Evolutionary conservation across 1,140 invertebrate species (phyloP), one percentile per base, ranked within the genome.

Genomic region (Drosophila chauvacae): DNA sequence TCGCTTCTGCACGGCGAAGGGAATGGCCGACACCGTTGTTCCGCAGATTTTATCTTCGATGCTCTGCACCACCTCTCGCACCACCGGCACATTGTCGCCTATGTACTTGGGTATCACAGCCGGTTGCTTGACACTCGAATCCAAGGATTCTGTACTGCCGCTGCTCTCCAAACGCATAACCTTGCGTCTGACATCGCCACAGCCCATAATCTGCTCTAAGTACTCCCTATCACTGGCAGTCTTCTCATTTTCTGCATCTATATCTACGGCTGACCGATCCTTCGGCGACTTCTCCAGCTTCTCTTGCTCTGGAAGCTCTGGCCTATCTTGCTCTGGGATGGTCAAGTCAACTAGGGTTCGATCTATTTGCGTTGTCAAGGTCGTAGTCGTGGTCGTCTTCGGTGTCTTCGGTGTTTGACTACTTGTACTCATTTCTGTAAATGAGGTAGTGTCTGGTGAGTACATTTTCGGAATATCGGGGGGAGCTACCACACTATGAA

Each of bases 361-460:
- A 61, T 90, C 80, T 80, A 88, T 44, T 53, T 64, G 55, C 26
- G 77, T 62, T 55, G 70, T 90, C 39, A 83, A 44, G 41, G 80
- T 82, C 33, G 80, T 20, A 20, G 20, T 81, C 48, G 71, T 68
- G 45, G 69, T 79, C 55, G 77, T 78, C 30, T 30, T 30, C 63
- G 23, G 23, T 23, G 77, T 82, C 73, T 80, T 90, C 62, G 85
- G 70, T 59, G 73, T 77, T 83, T 77, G 91, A 92, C 91, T 92
- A 92, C 91, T 92, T 83, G 83, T 73, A 86, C 91, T 91, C 91
- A 92, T 92, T 92, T 92, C 91, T 91, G 87, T 76, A 92, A 92
- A 92, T 92, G 91, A 92, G 91, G 91, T 92, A 92, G 91, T 92
- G 91, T 92, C 91, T 72, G 60, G 91, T 91, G 84, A 91, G 69